phyloP scores from a whole-genome alignment of 2,888 invertebrate genomes.

The Nebria salina region DNA sequence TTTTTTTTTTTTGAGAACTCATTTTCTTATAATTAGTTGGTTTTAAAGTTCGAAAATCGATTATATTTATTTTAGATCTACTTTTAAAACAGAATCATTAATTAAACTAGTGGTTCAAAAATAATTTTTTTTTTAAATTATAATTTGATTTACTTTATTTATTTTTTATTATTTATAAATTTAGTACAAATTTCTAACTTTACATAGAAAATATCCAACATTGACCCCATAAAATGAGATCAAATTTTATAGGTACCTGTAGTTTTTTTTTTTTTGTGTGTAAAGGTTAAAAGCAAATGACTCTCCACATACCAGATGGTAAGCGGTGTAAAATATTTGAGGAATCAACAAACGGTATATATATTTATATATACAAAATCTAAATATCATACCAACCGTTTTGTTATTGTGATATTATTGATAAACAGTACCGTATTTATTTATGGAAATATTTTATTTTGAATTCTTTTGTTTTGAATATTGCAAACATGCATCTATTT shows the following conservation, averaged over 20 bases:
- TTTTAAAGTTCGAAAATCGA: not conserved
- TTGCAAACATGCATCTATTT: not conserved
- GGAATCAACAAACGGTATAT: not conserved
- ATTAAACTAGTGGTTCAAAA: no score
- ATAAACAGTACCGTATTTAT: not conserved
- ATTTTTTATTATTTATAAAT: no score
- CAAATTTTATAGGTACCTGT: slow-evolving; percentile 1
- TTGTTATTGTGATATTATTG: not conserved
- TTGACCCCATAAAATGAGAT: not conserved
- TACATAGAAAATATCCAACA: no score
- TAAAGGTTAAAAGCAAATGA: not conserved
- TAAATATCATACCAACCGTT: not conserved
- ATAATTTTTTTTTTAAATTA: no score
- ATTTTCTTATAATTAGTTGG: not conserved
- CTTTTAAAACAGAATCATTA: no score
- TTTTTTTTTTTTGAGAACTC: not conserved
- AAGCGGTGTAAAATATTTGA: not conserved
- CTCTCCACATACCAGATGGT: not conserved
- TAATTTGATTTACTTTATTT: no score
- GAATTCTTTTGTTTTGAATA: no score
- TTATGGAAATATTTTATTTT: not conserved
- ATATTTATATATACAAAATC: not conserved
- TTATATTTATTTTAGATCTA: not conserved
- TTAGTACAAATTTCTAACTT: no score
- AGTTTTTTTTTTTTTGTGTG: not conserved